These are phyloP conservation scores for Heliconius charithonia DNA, from an alignment of 2,888 invertebrate genomes.

Conservation along the genomic window DNA sequence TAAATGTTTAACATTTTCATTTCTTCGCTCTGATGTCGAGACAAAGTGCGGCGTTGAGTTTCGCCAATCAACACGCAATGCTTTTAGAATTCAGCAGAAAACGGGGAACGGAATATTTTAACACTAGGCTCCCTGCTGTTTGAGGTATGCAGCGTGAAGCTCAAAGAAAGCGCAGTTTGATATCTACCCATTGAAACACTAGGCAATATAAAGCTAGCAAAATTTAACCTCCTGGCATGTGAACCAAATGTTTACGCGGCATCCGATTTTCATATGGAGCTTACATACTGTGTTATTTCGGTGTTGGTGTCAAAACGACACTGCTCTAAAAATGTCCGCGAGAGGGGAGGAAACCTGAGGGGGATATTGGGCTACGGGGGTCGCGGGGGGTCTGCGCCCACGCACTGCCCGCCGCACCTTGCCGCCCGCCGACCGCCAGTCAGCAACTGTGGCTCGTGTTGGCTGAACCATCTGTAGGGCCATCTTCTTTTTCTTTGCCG, in stretches of 20 bases:
- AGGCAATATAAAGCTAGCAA: not conserved
- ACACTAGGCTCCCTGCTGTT: too few relatives aligned
- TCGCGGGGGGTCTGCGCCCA: constrained; percentile 64
- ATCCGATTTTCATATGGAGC: constrained; percentile 67
- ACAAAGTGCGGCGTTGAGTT: too few relatives aligned
- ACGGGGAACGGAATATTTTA: too few relatives aligned
- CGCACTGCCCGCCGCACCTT: constrained; percentile 78
- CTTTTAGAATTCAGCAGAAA: too few relatives aligned
- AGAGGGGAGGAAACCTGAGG: constrained; percentile 55
- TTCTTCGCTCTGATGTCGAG: too few relatives aligned
- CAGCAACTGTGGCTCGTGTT: constrained; percentile 83
- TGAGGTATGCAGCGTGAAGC: too few relatives aligned
- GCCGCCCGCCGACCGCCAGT: constrained; percentile 80
- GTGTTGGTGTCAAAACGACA: constrained; percentile 83
- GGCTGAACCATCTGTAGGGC: constrained; percentile 86
- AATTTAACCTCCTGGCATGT: constrained; percentile 36
- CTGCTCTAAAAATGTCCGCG: constrained; percentile 80
- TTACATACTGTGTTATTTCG: constrained; percentile 78
- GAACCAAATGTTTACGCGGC: constrained; percentile 60
- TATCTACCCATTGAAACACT: not conserved
- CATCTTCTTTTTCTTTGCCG: constrained; percentile 77
- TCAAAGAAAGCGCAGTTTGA: not conserved
- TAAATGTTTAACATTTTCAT: too few relatives aligned
- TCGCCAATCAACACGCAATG: too few relatives aligned
- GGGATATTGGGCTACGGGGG: constrained; percentile 51